A percentile compares a stretch with the other conserved stretches of the same genome.
Conservation (phyloP, 1,140 invertebrate genomes). For the Bombus superbus region DNA sequence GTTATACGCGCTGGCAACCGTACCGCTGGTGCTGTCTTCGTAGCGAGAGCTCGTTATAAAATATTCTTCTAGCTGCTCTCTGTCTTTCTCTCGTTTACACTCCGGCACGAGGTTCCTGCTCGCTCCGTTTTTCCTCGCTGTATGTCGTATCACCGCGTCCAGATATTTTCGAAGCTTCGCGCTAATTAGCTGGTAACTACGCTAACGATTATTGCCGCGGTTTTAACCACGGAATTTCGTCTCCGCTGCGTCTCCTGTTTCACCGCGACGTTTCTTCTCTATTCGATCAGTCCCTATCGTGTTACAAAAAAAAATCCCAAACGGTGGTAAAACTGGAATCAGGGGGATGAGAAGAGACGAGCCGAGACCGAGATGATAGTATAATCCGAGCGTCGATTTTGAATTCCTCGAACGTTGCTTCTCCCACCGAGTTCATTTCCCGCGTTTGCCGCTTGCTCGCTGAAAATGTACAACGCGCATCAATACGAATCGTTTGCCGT, state of each 20-base stretch:
- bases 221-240: constrained; percentile 26
- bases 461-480: not conserved
- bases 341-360: not conserved
- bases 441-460: not conserved
- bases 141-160: constrained; percentile 49
- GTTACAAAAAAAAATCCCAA: not conserved
- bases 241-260: not conserved
- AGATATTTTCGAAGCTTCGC: constrained; percentile 46
- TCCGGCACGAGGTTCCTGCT: too few species aligned
- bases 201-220: constrained; percentile 37
- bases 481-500: not conserved
- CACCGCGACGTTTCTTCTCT: not conserved
- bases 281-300: not conserved
- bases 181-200: constrained; percentile 47
- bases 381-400: not conserved
- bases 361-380: not conserved
- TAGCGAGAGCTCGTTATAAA: constrained; percentile 53
- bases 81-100: constrained; percentile 47
- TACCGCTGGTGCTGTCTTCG: constrained; percentile 41
- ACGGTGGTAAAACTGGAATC: not conserved
- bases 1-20: constrained; percentile 58
- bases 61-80: constrained; percentile 51
- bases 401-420: not conserved
- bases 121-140: constrained; percentile 19
- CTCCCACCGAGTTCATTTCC: not conserved